Evolutionary conservation across 1,140 invertebrate species (phyloP).

Genomic region (Drosophila nigrodunni): DNA sequence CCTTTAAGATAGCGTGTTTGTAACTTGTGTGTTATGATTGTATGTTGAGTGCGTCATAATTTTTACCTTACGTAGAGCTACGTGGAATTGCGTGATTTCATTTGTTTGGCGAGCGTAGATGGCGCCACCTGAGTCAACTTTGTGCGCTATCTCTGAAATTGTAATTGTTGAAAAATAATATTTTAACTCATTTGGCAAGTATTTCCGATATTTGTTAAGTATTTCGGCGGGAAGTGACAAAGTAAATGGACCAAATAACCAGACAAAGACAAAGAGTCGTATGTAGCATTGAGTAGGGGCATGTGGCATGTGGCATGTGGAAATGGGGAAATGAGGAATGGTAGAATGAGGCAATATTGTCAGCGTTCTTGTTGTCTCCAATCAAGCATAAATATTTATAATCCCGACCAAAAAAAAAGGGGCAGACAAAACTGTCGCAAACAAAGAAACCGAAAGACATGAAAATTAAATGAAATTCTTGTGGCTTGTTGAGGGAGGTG

Average conservation of each 20-base stretch:
- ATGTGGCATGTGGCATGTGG: no score
- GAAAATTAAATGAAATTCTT: slow-evolving; percentile 49
- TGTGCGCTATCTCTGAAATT: neutral
- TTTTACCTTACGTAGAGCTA: neutral
- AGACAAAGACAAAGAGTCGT: neutral
- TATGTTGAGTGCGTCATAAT: neutral
- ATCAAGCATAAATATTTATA: slow-evolving; percentile 71
- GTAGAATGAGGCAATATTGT: slow-evolving; percentile 15
- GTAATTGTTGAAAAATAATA: neutral
- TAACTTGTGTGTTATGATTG: neutral
- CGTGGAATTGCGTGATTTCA: slow-evolving; percentile 6
- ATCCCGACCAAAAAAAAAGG: slow-evolving; percentile 16
- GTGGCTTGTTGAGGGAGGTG: slow-evolving; percentile 30
- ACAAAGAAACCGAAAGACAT: slow-evolving; percentile 38
- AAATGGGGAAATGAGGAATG: no score
- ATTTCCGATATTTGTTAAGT: slow-evolving; percentile 30
- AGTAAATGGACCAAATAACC: slow-evolving; percentile 25
- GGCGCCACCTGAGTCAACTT: slow-evolving; percentile 17
- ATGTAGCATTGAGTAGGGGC: no score
- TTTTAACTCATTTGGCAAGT: neutral
- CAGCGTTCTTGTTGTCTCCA: slow-evolving; percentile 45
- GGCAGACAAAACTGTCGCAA: slow-evolving; percentile 23
- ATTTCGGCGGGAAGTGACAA: slow-evolving; percentile 13
- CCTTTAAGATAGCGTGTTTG: no score
- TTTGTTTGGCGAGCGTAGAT: neutral